phyloP scores from a whole-genome alignment of 2,797 vertebrate genomes.

The Borostomias antarcticus region DNA sequence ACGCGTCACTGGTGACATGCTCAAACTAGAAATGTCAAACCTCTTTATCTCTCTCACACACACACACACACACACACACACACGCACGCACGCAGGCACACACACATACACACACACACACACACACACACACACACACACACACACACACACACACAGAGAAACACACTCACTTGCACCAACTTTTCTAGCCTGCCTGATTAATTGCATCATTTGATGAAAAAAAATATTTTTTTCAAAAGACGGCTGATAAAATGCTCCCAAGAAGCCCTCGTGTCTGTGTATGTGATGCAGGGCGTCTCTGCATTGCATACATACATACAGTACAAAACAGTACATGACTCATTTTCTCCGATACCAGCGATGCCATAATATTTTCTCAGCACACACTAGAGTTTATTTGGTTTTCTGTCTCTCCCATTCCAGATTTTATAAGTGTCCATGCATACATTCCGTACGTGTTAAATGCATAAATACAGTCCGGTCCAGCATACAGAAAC shows the following conservation, averaged over 20 bases:
- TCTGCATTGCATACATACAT: too few relatives aligned
- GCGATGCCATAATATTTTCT: background rate
- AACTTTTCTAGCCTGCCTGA: too few relatives aligned
- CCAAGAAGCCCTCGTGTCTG: constrained; percentile 35
- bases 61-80: background rate
- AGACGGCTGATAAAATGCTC: constrained; percentile 12
- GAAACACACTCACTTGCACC: too few relatives aligned
- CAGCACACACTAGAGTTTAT: background rate
- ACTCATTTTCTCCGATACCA: constrained; percentile 18
- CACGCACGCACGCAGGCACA: too few relatives aligned
- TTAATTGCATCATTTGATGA: too few relatives aligned
- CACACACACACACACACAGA: too few relatives aligned
- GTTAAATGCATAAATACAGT: background rate
- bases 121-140: too few relatives aligned
- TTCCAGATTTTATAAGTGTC: constrained; percentile 2
- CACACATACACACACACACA: too few relatives aligned
- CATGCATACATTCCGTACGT: background rate
- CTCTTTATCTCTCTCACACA: background rate
- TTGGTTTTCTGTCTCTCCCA: background rate
- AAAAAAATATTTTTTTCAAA: too few relatives aligned
- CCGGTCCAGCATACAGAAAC: background rate
- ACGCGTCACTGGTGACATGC: constrained; percentile 20
- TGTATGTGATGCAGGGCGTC: constrained; percentile 9
- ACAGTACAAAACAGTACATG: too few relatives aligned
- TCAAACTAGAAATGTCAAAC: constrained; percentile 25